Percentiles rank a stretch among this genome's conserved stretches.
Evolutionary conservation across 2,113 vertebrate species (phyloP).

Genomic region (Mesembrinibis cayennensis): DNA sequence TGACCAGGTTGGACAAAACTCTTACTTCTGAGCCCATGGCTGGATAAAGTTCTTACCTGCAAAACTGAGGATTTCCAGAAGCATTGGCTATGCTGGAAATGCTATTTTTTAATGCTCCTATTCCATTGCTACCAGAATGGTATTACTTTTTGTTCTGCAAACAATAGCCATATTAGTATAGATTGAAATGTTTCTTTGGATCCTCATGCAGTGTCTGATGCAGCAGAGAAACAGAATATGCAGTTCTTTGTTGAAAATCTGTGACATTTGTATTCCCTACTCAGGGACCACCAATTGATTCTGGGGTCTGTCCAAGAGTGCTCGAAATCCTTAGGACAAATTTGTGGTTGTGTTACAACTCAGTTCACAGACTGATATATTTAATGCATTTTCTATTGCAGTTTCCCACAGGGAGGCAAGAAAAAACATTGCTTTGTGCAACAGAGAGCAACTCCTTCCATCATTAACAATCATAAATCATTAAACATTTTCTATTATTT

Average conservation of each 20-base stretch:
- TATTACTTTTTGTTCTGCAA: not conserved
- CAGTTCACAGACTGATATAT: not conserved
- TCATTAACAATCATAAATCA: not conserved
- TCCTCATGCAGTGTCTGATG: not conserved
- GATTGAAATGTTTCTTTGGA: not conserved
- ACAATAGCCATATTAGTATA: not conserved
- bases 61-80: not conserved
- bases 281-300: not conserved
- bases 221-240: not conserved
- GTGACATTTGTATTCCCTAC: not conserved
- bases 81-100: not conserved
- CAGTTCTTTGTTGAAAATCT: not conserved
- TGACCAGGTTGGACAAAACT: not conserved
- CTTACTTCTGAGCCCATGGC: not conserved
- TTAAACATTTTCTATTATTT: conserved; percentile 1
- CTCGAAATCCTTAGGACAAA: not conserved
- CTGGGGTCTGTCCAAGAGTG: not conserved
- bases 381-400: not conserved
- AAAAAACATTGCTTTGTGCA: not conserved
- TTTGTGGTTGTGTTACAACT: not conserved
- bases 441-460: not conserved
- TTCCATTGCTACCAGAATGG: not conserved
- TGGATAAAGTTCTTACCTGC: not conserved
- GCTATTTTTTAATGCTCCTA: not conserved
- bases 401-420: not conserved